A percentile compares a stretch with the other conserved stretches of the same genome.
phyloP scores from a whole-genome alignment of 2,888 invertebrate species.

The Sicus ferrugineus region DNA sequence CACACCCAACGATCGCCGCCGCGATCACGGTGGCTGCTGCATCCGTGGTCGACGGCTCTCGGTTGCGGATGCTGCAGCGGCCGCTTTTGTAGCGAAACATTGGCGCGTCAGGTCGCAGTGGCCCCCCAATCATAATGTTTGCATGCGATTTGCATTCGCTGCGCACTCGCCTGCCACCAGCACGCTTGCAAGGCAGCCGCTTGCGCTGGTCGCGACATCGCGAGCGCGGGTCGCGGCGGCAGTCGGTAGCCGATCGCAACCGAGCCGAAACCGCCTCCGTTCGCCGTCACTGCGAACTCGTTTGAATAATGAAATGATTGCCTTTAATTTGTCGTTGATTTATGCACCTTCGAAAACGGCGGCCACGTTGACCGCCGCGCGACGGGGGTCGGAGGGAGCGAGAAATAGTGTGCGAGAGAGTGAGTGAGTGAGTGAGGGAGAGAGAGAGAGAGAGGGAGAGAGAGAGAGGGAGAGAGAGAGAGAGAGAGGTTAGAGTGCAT shows the following conservation, averaged over 20 bases:
- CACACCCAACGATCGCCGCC: constrained; percentile 44
- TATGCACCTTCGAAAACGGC: constrained; percentile 28
- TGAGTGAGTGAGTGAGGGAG: too few species aligned
- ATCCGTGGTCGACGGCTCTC: background rate
- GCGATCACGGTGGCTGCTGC: constrained; percentile 14
- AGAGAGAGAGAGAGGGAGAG: too few species aligned
- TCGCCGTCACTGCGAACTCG: background rate
- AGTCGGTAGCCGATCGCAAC: background rate
- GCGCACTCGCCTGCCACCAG: background rate
- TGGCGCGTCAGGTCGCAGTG: constrained; percentile 2
- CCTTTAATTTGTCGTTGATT: constrained; percentile 35
- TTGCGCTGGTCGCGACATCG: constrained; percentile 24
- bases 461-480: too few species aligned
- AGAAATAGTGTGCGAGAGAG: too few species aligned
- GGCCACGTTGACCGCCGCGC: background rate
- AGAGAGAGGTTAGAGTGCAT: too few species aligned
- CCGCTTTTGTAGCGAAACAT: background rate
- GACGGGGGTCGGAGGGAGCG: background rate
- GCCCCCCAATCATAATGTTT: constrained; percentile 19
- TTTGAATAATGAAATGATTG: constrained; percentile 34
- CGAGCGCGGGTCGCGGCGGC: too few species aligned
- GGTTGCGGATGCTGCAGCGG: background rate
- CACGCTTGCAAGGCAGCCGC: constrained; percentile 2
- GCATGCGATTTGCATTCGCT: constrained; percentile 29
- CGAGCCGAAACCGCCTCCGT: background rate